Base-by-base conservation (phyloP, 2,888 invertebrate species). In the Conus canariensis region DNA sequence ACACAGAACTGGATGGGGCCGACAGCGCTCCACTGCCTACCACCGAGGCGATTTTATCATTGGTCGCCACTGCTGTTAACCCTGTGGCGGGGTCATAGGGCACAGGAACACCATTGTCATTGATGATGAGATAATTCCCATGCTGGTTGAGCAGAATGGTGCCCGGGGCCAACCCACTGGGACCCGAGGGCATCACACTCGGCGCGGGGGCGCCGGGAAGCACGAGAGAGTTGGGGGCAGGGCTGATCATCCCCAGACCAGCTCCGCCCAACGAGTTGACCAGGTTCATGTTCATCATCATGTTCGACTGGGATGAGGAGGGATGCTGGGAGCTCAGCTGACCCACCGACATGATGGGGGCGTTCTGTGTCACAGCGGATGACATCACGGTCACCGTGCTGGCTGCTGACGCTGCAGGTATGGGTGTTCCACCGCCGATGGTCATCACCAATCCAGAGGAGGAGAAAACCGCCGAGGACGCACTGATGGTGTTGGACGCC, bases 61-160 rank as follows among this genome's bases (percentile, higher is more conserved):
- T n/a, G 22, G 85, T 67, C 56, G 45, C 82, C 30, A 19, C 45
- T 45, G 25, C 58, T 16, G n/a, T 16, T n/a, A n/a, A 60, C 25
- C 85, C 90, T 10, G 85, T 82, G 74, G 90, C 70, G 30, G 88
- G 85, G 77, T 74, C 85, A 45, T 88, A 74, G 60, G 86, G 64
- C 7, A 93, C 87, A 16, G 94, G 94, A 25, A 94, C 91, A 12
- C 95, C 95, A 90, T 94, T 94, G 85, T 94, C 94, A 90, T 94
- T 94, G 45, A 95, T 92, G 89, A 94, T 93, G 91, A 95, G 93
- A 1, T 94, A 92, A 88, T 95, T 94, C 89, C 94, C 94, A 87
- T 93, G 93, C 85, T 93, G 94, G 83, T 92, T 91, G 22, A 91
- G 89, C 8, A 93, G 77, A 14, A 90, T 90, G 83, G 89, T 91